Base-by-base conservation (phyloP, 2,888 invertebrate genomes). In the Phalera bucephala region DNA sequence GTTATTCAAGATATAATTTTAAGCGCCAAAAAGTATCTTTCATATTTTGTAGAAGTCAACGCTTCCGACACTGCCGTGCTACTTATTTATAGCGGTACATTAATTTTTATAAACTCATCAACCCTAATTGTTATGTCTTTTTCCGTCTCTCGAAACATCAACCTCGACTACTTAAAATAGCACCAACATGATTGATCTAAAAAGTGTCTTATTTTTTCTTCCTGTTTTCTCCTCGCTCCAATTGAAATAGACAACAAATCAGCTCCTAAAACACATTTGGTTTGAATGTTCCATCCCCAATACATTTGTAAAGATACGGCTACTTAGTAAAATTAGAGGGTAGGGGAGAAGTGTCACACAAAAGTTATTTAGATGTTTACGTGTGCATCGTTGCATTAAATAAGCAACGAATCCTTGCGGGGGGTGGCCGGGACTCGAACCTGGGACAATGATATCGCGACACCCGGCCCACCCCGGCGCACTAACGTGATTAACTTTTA, bases 351-450 rank as follows among this genome's bases (percentile, higher is more conserved):
- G 67, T 80, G 86, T 86, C 84, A 82, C 86, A 82, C 86, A 84
- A 85, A 87, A 86, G 86, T 88, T 88, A 89, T 89, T 86, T 88
- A 88, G 88, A 89, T 88, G 88, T 89, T 88, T 88, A 83, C 82
- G 86, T 85, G 88, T 88, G 87, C 87, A 87, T 72, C 80, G 86
- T 85, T 86, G 86, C 87, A 88, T 88, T 86, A 88, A 89, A 89
- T 89, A 85, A 85, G 88, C 83, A 82, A 84, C 76, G 86, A 80
- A 82, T 86, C 83, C 74, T 70, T 66, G 82, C 76, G 73, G 84
- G 85, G 86, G 81, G 71, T 45, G 69, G 60, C 56, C 53, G 63
- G 64, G 63, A 10, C 52, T 71, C 65, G 66, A 74, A 79, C 76
- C 76, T 73, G 80, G 81, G 72, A 87, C 85, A 86, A 83, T 80